A percentile compares a stretch with the other conserved stretches of the same genome.
Evolutionary conservation across 2,113 vertebrate species (phyloP).

Genomic region (Gallinago paraguaiae): DNA sequence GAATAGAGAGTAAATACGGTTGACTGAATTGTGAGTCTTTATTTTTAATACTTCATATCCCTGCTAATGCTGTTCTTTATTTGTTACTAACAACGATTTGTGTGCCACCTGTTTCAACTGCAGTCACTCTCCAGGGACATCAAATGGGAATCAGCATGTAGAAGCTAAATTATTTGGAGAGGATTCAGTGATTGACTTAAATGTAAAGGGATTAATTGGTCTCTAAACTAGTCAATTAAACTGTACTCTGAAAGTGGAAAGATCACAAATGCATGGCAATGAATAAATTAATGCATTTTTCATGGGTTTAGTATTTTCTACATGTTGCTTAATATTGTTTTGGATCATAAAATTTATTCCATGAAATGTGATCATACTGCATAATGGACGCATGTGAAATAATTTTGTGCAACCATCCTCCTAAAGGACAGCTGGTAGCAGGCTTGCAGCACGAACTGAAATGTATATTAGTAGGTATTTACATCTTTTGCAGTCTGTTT

Average conservation of each 20-base stretch:
- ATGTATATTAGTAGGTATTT: not conserved
- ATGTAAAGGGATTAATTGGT: constrained; percentile 84
- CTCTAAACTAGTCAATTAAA: constrained; percentile 86
- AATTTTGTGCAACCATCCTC: constrained; percentile 31
- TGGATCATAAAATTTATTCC: constrained; percentile 60
- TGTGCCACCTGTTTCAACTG: constrained; percentile 62
- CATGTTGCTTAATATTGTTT: constrained; percentile 64
- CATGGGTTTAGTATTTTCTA: constrained; percentile 72
- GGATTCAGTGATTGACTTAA: constrained; percentile 85
- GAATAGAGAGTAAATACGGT: not conserved
- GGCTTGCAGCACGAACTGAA: not conserved
- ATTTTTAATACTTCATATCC: constrained; percentile 13
- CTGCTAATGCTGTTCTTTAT: constrained; percentile 37
- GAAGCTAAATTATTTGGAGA: constrained; percentile 74
- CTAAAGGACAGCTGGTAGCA: constrained; percentile 21
- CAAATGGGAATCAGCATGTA: constrained; percentile 61
- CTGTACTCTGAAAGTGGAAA: constrained; percentile 79
- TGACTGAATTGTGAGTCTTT: constrained; percentile 6
- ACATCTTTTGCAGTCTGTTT: not conserved
- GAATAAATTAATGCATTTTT: constrained; percentile 84
- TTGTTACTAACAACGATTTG: constrained; percentile 56
- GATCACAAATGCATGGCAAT: constrained; percentile 76
- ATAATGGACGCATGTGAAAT: constrained; percentile 23
- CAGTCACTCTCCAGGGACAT: constrained; percentile 56
- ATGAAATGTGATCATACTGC: constrained; percentile 52